Conservation (phyloP, 2,888 invertebrate genomes). For the Celastrina argiolus region DNA sequence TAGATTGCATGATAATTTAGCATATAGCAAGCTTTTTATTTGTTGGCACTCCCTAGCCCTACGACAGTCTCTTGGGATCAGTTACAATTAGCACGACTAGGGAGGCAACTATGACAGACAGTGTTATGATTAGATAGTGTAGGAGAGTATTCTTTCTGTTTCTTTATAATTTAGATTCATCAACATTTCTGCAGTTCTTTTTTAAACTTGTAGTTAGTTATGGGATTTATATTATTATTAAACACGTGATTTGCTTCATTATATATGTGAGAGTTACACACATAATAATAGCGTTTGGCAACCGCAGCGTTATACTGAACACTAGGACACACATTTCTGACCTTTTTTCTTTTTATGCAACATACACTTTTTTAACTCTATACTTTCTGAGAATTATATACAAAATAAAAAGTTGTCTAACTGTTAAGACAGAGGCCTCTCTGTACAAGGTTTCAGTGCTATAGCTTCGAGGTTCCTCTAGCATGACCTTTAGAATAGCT, state of each 20-base stretch:
- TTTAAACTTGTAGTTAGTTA: background rate
- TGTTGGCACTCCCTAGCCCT: no score
- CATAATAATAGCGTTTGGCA: background rate
- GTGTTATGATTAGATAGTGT: background rate
- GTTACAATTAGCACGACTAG: no score
- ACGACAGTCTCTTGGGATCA: no score
- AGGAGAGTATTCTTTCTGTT: background rate
- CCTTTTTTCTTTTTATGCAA: no score
- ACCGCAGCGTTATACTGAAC: background rate
- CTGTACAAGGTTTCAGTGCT: background rate
- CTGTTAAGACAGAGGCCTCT: no score
- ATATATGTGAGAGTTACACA: background rate
- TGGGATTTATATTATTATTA: background rate
- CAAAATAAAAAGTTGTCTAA: no score
- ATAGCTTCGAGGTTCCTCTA: background rate
- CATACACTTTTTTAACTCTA: no score
- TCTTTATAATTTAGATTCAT: background rate
- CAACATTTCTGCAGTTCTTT: background rate
- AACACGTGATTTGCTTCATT: background rate
- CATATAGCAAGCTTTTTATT: no score
- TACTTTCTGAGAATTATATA: no score
- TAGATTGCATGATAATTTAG: no score
- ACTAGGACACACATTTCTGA: background rate
- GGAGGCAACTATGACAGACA: no score
- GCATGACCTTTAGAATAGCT: background rate